Evolutionary conservation across 1,140 invertebrate genomes (phyloP).

Genomic region (Palaemon carinicauda): DNA sequence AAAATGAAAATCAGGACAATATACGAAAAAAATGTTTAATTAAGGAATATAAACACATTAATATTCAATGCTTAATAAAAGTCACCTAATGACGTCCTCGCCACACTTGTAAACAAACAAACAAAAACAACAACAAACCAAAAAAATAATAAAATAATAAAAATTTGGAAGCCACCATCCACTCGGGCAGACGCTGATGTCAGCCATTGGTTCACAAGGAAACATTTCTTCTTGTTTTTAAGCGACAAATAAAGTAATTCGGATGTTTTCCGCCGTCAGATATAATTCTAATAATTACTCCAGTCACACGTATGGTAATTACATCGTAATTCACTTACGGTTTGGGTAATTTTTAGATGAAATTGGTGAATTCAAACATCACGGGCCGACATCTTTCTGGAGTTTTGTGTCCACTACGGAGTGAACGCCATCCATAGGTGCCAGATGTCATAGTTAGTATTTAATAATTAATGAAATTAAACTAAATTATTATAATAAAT

Average conservation of each 20-base stretch:
- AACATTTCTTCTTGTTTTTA: neutral
- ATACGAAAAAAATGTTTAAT: too few species aligned
- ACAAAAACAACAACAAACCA: neutral
- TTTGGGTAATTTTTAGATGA: neutral
- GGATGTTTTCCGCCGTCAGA: neutral
- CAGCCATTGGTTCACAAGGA: slow-evolving; percentile 20
- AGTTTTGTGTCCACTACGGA: neutral
- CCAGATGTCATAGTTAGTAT: neutral
- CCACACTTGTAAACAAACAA: neutral
- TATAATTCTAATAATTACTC: neutral
- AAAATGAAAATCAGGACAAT: too few species aligned
- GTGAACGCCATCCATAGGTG: neutral
- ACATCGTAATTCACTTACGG: neutral
- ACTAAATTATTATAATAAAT: too few species aligned
- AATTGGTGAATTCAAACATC: slow-evolving; percentile 24
- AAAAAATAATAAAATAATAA: neutral
- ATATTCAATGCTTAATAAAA: too few species aligned
- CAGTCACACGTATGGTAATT: too few species aligned
- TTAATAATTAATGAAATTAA: too few species aligned
- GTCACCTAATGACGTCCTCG: neutral
- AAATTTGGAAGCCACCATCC: slow-evolving; percentile 45
- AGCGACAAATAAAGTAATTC: neutral
- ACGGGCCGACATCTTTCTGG: slow-evolving; percentile 36
- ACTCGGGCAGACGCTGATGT: slow-evolving; percentile 6
- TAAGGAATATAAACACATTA: too few species aligned